Conservation (phyloP, 2,797 vertebrate species). For the Moxostoma hubbsi region DNA sequence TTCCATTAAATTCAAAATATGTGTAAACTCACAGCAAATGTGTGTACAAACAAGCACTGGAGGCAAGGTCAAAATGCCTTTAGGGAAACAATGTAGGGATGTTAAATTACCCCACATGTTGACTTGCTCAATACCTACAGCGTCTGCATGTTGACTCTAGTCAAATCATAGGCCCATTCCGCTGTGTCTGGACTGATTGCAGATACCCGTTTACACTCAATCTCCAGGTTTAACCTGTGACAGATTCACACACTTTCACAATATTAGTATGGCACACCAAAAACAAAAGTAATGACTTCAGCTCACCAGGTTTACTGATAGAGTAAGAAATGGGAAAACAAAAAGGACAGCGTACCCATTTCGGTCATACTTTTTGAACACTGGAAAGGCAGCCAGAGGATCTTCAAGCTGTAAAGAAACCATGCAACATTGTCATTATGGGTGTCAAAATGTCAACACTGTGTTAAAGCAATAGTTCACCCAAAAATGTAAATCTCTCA, state of each 20-base stretch:
- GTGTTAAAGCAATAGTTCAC: background rate
- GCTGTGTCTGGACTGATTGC: conserved; percentile 85
- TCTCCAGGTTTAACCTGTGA: conserved; percentile 87
- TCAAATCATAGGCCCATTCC: conserved; percentile 94
- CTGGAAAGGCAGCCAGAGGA: conserved; percentile 89
- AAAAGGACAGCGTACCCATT: conserved; percentile 83
- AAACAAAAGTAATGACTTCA: background rate
- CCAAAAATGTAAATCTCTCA: too few species aligned
- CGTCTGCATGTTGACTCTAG: conserved; percentile 93
- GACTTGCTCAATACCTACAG: conserved; percentile 80
- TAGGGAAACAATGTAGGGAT: conserved; percentile 32
- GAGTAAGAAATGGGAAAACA: conserved; percentile 1
- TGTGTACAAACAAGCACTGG: background rate
- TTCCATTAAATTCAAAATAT: background rate
- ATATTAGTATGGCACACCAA: conserved; percentile 16
- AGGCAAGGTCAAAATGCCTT: background rate
- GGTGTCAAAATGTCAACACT: too few species aligned
- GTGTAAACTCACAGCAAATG: background rate
- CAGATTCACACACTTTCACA: conserved; percentile 36
- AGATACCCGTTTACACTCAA: conserved; percentile 89
- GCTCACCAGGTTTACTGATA: background rate
- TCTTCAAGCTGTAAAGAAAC: conserved; percentile 82
- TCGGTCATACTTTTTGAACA: conserved; percentile 94
- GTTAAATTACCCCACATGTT: conserved; percentile 11
- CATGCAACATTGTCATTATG: conserved; percentile 21